Conservation (phyloP, 2,888 invertebrate species). For the Apomyelois bistriatella region DNA sequence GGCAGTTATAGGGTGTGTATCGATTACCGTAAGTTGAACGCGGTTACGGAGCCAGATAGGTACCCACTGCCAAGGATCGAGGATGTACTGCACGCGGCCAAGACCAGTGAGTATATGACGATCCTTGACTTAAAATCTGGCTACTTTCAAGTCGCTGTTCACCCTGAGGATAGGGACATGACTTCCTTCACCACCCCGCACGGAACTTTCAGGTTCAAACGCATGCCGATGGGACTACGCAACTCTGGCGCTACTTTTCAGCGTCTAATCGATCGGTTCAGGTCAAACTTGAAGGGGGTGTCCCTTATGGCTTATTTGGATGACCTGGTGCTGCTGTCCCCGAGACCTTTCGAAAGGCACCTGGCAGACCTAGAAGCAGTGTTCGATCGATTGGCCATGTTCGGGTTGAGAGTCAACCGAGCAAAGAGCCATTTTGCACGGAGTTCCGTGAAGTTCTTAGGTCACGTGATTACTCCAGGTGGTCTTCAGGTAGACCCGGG, state of each 20-base stretch:
- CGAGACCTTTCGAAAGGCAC: neutral
- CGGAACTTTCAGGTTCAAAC: constrained; percentile 9
- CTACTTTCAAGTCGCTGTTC: neutral
- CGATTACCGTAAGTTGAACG: neutral
- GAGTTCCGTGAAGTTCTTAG: constrained; percentile 31
- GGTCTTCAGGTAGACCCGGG: constrained; percentile 28
- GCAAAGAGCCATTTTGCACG: neutral
- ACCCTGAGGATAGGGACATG: neutral
- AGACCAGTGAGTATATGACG: neutral
- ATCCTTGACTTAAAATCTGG: neutral
- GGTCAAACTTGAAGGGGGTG: neutral
- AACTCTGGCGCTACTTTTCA: constrained; percentile 12
- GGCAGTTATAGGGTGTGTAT: neutral
- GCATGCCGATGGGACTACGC: constrained; percentile 13
- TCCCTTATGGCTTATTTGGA: neutral
- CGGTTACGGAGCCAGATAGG: neutral
- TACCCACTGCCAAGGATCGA: neutral
- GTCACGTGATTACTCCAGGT: constrained; percentile 32
- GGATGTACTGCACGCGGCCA: neutral
- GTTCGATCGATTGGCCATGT: neutral
- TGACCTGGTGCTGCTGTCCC: neutral
- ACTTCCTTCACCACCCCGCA: neutral
- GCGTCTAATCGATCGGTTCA: constrained; percentile 21
- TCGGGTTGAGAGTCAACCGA: neutral
- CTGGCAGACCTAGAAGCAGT: neutral